A percentile compares a stretch with the other conserved stretches of the same genome.
phyloP scores from a whole-genome alignment of 2,113 vertebrate species.

The Polypterus senegalus region DNA sequence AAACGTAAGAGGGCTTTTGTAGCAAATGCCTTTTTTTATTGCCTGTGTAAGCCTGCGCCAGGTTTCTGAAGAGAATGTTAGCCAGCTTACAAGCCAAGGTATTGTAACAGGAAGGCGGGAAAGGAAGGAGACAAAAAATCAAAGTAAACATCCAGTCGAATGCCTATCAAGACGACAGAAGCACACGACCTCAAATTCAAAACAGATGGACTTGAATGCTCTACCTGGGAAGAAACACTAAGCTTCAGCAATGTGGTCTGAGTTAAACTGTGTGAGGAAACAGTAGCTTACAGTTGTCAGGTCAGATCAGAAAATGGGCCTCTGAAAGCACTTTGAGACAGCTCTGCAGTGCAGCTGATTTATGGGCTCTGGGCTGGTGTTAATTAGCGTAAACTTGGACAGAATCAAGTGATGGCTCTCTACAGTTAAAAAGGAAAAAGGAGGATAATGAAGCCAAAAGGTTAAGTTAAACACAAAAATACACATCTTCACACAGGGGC shows the following conservation, averaged over 20 bases:
- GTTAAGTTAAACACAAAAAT: conserved; percentile 45
- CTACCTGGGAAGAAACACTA: conserved; percentile 24
- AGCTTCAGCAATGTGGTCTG: conserved; percentile 57
- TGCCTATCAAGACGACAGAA: conserved; percentile 50
- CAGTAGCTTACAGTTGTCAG: conserved; percentile 74
- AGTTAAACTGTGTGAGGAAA: conserved; percentile 69
- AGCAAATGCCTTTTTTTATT: background rate
- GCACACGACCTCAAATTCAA: conserved; percentile 60
- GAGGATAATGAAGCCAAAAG: conserved; percentile 25
- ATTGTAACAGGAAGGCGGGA: conserved; percentile 28
- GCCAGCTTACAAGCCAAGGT: conserved; percentile 20
- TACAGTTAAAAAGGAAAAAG: conserved; percentile 23
- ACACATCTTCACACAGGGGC: conserved; percentile 15
- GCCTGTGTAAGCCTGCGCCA: background rate
- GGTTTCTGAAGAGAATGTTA: conserved; percentile 6
- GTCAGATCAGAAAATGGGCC: conserved; percentile 52
- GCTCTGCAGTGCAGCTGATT: conserved; percentile 36
- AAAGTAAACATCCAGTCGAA: conserved; percentile 37
- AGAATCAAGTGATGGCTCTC: conserved; percentile 25
- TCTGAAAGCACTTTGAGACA: conserved; percentile 31
- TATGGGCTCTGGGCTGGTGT: conserved; percentile 28
- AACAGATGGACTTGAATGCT: conserved; percentile 58
- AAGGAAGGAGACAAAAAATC: conserved; percentile 24
- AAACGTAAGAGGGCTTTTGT: conserved; percentile 13
- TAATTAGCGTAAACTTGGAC: conserved; percentile 38